Evolutionary conservation across 2,797 vertebrate species (phyloP), one percentile per base, ranked within the genome.

Genomic region (Anas bahamensis): DNA sequence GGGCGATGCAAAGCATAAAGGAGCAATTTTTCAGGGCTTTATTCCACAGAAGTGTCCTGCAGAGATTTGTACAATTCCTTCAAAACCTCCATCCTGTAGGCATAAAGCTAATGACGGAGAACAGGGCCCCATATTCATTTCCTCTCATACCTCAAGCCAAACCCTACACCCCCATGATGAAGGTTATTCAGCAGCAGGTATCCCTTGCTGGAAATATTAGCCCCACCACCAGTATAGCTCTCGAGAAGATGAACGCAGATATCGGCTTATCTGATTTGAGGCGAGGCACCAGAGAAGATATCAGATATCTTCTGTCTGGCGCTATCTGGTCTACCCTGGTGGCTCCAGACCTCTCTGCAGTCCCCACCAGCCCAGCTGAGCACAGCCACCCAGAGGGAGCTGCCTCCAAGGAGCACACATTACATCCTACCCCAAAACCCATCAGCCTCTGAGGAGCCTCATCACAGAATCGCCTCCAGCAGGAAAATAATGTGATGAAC

Each of bases 1-100:
- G 46, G 33, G 21, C 4, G 6, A 4, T 0, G 4, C 0, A 1
- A 33, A 69, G 9, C 39, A 4, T 1, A 1, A 26, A 63, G 42
- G 17, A 53, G 63, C 17, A 31, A 1, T 26, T 55, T 76, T 16
- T 1, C 42, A 33, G 29, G 23, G 26, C 52, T 70, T 4, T 10
- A 15, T 37, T 16, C 50, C 55, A 28, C 21, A 2, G 4, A 24
- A 9, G 2, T 35, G 64, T 86, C 26, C 31, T 12, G 18, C 18
- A 56, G 12, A 24, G 16, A 4, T 22, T 46, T 63, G 9, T 10
- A 41, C 23, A 22, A 46, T 33, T 81, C 53, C 53, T 80, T 17
- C 44, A 71, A 83, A 42, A n/a, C 55, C 17, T 19, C 1, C 13
- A 29, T 31, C 42, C 13, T 13, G 1, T 0, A 8, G 23, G 19